A percentile compares a stretch with the other conserved stretches of the same genome.
These are phyloP conservation scores for Arenicola marina DNA, from an alignment of 2,888 invertebrate genomes.

Conservation along the genomic window DNA sequence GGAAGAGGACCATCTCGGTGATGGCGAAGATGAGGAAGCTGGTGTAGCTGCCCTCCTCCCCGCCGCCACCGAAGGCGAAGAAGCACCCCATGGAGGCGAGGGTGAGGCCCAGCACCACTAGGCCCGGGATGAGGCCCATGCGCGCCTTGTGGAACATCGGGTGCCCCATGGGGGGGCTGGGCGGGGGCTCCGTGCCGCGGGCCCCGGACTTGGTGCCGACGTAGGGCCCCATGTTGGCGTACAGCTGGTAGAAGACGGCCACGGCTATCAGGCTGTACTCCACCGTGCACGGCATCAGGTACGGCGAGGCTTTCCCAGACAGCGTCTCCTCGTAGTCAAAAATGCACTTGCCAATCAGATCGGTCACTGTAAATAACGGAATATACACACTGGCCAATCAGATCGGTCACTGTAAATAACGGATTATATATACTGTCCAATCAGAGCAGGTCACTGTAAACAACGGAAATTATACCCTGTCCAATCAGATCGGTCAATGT, in stretches of 20 bases:
- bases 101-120: conserved; percentile 59
- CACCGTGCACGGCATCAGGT: conserved; percentile 91
- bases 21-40: conserved; percentile 50
- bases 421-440: too few species aligned
- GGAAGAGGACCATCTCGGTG: conserved; percentile 53
- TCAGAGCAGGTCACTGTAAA: too few species aligned
- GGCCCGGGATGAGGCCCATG: conserved; percentile 61
- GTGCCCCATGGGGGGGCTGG: too few species aligned
- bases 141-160: conserved; percentile 62
- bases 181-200: neutral
- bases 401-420: too few species aligned
- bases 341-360: too few species aligned
- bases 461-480: too few species aligned
- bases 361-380: too few species aligned
- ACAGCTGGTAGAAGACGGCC: conserved; percentile 93
- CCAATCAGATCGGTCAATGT: too few species aligned
- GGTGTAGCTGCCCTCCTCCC: conserved; percentile 12
- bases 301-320: conserved; percentile 91
- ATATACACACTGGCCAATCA: too few species aligned
- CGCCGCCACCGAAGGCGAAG: conserved; percentile 51
- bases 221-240: conserved; percentile 74
- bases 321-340: too few species aligned
- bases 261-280: conserved; percentile 96
- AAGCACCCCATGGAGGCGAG: conserved; percentile 56
- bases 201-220: neutral